Evolutionary conservation across 2,113 vertebrate species (phyloP), one percentile per base, ranked within the genome.

Genomic region (Pterocles gutturalis): DNA sequence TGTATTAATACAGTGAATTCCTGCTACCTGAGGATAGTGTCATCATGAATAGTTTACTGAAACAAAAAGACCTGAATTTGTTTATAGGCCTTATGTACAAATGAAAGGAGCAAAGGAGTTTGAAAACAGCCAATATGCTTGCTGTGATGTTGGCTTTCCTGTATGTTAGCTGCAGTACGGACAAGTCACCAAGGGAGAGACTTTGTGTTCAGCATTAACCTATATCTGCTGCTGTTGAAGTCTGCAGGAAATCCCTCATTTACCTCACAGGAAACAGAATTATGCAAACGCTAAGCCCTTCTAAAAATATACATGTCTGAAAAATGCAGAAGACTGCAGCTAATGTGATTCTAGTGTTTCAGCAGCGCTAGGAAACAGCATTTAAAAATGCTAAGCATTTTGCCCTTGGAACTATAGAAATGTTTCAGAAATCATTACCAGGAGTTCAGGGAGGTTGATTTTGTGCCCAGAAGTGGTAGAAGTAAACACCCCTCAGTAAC

Each of bases 41-140:
- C 57, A 71, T 95, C 96, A 96, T 96, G 94, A 95, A 93, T 34
- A 83, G 53, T 38, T 80, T 91, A 92, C n/a, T 89, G 78, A 92
- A 92, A 89, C 53, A 31, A 96, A 97, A 96, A 92, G 34, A 41
- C 45, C 92, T 79, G 70, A 75, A 71, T 94, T 79, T 97, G 91
- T 95, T 95, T 97, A 73, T 76, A 89, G 81, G 54, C 86, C 45
- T 51, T 66, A 43, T 7, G 22, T 60, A 85, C 38, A 83, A 78
- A 89, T 61, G 55, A 96, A 97, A 96, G 34, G 36, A 86, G 17
- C 12, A 86, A 89, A 90, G 26, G 17, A 55, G 58, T 49, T 81
- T 87, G 46, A 81, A 95, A 94, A 48, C 17, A 58, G 20, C 11
- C 24, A 17, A 38, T 46, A 34, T 28, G 33, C 12, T 87, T 66